Conservation (phyloP, 2,888 invertebrate genomes). For the Yponomeuta sedellus region DNA sequence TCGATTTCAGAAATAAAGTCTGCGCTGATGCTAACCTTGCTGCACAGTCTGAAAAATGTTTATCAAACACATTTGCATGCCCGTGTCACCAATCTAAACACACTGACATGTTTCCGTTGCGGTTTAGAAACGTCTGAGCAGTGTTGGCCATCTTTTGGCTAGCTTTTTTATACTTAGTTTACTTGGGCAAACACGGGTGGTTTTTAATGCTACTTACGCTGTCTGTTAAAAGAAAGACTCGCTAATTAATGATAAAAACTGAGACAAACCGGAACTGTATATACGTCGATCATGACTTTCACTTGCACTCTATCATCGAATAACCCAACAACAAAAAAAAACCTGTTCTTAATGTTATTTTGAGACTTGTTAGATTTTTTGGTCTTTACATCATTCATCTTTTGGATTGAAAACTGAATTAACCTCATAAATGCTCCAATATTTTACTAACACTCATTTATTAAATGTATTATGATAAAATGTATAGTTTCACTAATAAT, state of each 20-base stretch:
- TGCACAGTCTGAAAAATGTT: conserved; percentile 1
- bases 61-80: conserved; percentile 14
- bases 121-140: conserved; percentile 11
- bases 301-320: conserved; percentile 69
- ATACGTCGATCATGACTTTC: conserved; percentile 67
- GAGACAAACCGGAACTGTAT: conserved; percentile 63
- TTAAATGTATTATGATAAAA: too few species aligned
- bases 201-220: conserved; percentile 15
- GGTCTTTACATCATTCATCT: background rate
- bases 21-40: too few species aligned
- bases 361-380: conserved; percentile 43
- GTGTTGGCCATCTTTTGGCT: conserved; percentile 8
- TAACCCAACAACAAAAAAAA: conserved; percentile 50
- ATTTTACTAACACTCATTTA: too few species aligned
- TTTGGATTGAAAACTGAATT: background rate
- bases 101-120: conserved; percentile 5
- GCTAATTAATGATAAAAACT: conserved; percentile 48
- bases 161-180: background rate
- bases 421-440: background rate
- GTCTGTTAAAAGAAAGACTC: conserved; percentile 24
- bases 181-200: background rate
- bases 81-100: background rate
- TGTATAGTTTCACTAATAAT: too few species aligned
- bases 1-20: background rate
- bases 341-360: conserved; percentile 51